Conservation (phyloP, 2,888 invertebrate species). For the Trichogramma dendrolimi region DNA sequence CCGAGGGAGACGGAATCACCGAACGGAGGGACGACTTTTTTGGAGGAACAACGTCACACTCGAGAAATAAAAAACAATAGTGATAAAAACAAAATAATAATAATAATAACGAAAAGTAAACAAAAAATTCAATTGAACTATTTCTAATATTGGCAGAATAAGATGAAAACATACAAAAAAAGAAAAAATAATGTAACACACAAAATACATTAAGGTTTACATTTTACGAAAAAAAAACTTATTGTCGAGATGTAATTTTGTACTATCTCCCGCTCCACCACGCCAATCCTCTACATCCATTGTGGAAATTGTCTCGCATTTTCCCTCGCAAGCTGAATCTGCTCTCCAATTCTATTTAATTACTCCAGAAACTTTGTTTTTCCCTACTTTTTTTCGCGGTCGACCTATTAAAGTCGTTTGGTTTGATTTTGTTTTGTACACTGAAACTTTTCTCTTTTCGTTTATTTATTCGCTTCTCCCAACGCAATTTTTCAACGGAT, state of each 20-base stretch:
- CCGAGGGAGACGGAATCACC: slow-evolving; percentile 5
- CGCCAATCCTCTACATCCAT: slow-evolving; percentile 9
- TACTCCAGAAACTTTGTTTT: not conserved
- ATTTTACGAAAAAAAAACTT: slow-evolving; percentile 25
- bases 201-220: slow-evolving; percentile 28
- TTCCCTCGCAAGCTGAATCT: too few species aligned
- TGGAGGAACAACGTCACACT: slow-evolving; percentile 11
- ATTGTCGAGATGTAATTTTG: slow-evolving; percentile 18
- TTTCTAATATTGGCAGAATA: slow-evolving; percentile 26
- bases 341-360: slow-evolving; percentile 2
- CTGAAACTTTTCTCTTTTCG: not conserved
- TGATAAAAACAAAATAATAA: slow-evolving; percentile 12
- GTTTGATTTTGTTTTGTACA: not conserved
- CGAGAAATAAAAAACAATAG: slow-evolving; percentile 18
- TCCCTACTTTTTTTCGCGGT: not conserved
- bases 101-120: not conserved
- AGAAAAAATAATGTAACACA: too few species aligned
- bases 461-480: slow-evolving; percentile 12
- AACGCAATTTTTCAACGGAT: not conserved
- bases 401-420: not conserved
- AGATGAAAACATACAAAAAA: slow-evolving; percentile 23
- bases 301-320: too few species aligned
- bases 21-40: not conserved
- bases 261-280: not conserved
- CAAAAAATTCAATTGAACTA: slow-evolving; percentile 1